Conservation (phyloP, 2,113 vertebrate species). For the Etheostoma spectabile region DNA sequence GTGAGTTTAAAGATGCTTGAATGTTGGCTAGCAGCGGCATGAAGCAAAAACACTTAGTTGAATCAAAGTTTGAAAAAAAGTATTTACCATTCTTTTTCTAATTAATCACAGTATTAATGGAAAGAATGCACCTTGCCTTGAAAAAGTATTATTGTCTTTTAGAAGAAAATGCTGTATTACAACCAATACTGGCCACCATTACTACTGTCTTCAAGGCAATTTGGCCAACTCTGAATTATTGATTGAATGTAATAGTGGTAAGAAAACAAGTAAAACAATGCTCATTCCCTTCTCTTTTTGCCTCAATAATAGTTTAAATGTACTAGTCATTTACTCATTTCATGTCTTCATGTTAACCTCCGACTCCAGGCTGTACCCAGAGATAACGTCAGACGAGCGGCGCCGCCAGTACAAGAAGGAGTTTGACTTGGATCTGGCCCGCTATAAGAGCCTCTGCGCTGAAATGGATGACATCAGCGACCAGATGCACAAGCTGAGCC, state of each 20-base stretch:
- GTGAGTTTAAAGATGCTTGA: neutral
- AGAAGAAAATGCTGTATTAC: conserved; percentile 18
- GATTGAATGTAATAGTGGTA: neutral
- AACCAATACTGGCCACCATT: neutral
- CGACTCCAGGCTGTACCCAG: conserved; percentile 82
- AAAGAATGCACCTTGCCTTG: neutral
- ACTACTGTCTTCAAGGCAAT: conserved; percentile 10
- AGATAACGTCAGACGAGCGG: conserved; percentile 81
- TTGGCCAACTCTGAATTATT: neutral
- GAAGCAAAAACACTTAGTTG: neutral
- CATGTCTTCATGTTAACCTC: conserved; percentile 8
- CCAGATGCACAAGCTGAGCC: conserved; percentile 85
- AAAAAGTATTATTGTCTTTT: conserved; percentile 6
- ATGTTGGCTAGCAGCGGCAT: neutral
- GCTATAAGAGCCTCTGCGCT: conserved; percentile 85
- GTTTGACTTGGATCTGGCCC: conserved; percentile 83
- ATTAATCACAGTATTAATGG: conserved; percentile 1
- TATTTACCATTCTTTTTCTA: neutral
- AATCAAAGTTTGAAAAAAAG: neutral
- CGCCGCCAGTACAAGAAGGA: conserved; percentile 86
- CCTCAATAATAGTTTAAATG: neutral
- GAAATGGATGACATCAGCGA: conserved; percentile 87
- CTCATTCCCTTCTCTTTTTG: neutral
- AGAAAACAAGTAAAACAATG: neutral
- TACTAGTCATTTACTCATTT: conserved; percentile 15